phyloP scores from a whole-genome alignment of 2,888 invertebrate species.

The Macaria notata region DNA sequence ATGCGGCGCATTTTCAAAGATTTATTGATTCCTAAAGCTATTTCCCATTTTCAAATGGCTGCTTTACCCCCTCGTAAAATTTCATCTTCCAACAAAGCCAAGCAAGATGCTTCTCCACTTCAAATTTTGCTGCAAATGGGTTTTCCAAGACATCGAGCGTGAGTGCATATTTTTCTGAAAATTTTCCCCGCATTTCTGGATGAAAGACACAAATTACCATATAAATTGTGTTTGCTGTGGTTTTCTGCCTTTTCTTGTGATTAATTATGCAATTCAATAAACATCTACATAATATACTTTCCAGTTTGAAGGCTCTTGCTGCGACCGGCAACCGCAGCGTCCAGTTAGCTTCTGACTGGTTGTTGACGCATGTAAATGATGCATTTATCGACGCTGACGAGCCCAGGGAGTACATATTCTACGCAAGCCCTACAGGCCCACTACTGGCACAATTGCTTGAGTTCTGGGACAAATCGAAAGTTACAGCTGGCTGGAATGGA shows the following conservation, averaged over 20 bases:
- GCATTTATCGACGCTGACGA: constrained; percentile 88
- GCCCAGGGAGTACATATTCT: constrained; percentile 93
- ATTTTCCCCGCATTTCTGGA: too few species aligned
- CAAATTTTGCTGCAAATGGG: constrained; percentile 94
- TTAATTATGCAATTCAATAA: too few species aligned
- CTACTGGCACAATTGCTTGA: constrained; percentile 87
- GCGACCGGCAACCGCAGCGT: constrained; percentile 94
- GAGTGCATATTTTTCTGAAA: constrained; percentile 64
- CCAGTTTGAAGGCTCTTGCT: constrained; percentile 92
- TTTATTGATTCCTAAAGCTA: constrained; percentile 35
- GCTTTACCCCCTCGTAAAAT: constrained; percentile 90
- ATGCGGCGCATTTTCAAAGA: constrained; percentile 49
- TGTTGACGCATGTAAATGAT: constrained; percentile 94
- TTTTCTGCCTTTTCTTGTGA: constrained; percentile 32
- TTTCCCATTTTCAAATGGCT: constrained; percentile 80
- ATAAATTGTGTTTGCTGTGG: background rate
- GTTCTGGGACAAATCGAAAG: constrained; percentile 90
- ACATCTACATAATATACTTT: too few species aligned
- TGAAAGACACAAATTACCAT: too few species aligned
- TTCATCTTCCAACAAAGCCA: constrained; percentile 87
- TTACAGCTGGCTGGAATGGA: constrained; percentile 92
- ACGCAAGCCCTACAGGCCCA: constrained; percentile 91
- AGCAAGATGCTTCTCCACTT: constrained; percentile 88
- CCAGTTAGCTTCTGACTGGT: constrained; percentile 95
- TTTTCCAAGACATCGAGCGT: constrained; percentile 94